Percentiles rank a stretch among this genome's conserved stretches.
Evolutionary conservation across 2,888 invertebrate species (phyloP).

Genomic region (Lamproptera curius): DNA sequence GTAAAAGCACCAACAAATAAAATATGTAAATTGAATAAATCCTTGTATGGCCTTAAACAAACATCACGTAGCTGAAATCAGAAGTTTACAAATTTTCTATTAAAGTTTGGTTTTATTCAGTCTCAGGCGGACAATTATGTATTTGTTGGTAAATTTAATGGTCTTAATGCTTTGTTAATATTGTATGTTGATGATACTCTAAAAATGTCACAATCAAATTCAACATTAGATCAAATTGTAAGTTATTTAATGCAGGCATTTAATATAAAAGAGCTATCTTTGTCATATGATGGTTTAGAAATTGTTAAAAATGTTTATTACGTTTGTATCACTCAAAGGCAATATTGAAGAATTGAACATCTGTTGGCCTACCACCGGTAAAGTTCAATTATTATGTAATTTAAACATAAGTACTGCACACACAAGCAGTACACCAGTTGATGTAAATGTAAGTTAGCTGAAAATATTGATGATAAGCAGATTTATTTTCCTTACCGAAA

Average conservation of each 20-base stretch:
- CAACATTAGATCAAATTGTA: neutral
- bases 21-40: slow-evolving; percentile 28
- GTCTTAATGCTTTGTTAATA: neutral
- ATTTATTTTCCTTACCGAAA: too few species aligned
- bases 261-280: neutral
- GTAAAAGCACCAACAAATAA: neutral
- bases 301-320: neutral
- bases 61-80: slow-evolving; percentile 30
- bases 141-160: neutral
- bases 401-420: neutral
- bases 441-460: neutral
- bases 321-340: neutral
- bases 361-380: too few species aligned
- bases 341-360: too few species aligned
- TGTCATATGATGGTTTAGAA: neutral
- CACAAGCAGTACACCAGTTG: neutral
- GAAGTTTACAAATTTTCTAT: slow-evolving; percentile 24
- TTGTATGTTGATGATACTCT: neutral
- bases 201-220: neutral
- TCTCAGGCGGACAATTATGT: too few species aligned
- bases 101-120: slow-evolving; percentile 22
- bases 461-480: too few species aligned
- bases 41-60: slow-evolving; percentile 33
- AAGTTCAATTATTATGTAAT: neutral
- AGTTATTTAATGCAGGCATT: neutral